These are phyloP conservation scores for Dynastes hyllus DNA, from an alignment of 2,888 invertebrate species.

Conservation along the genomic window DNA sequence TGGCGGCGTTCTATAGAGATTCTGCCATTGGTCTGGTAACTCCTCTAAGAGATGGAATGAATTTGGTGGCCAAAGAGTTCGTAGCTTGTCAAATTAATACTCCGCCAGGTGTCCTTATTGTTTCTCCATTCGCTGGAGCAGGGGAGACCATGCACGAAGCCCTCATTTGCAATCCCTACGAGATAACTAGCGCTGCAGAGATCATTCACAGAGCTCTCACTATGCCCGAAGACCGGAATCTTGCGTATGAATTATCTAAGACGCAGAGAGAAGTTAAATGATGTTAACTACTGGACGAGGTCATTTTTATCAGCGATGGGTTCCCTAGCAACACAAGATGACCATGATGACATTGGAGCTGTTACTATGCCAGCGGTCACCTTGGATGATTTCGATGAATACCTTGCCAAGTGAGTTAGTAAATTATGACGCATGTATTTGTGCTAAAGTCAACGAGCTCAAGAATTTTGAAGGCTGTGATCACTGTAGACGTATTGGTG, in stretches of 20 bases:
- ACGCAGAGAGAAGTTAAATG: slow-evolving; percentile 85
- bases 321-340: slow-evolving; percentile 80
- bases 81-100: slow-evolving; percentile 93
- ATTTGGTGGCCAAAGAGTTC: slow-evolving; percentile 93
- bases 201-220: slow-evolving; percentile 89
- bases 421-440: not conserved
- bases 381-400: slow-evolving; percentile 92
- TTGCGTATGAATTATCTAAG: slow-evolving; percentile 90
- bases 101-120: slow-evolving; percentile 87
- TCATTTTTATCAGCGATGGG: slow-evolving; percentile 92
- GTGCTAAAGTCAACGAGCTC: not conserved
- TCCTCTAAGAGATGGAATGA: slow-evolving; percentile 92
- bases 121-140: slow-evolving; percentile 94
- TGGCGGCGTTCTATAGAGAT: slow-evolving; percentile 91
- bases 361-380: slow-evolving; percentile 93
- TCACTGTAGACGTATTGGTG: not conserved
- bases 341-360: slow-evolving; percentile 87
- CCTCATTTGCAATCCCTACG: slow-evolving; percentile 91
- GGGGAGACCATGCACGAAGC: slow-evolving; percentile 97
- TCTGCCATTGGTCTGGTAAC: slow-evolving; percentile 91
- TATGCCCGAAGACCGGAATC: slow-evolving; percentile 91
- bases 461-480: slow-evolving; percentile 25
- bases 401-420: slow-evolving; percentile 83
- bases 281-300: slow-evolving; percentile 92
- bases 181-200: slow-evolving; percentile 90